Evolutionary conservation across 1,140 invertebrate species (phyloP), one percentile per base, ranked within the genome.

Genomic region (Nebria ingens): DNA sequence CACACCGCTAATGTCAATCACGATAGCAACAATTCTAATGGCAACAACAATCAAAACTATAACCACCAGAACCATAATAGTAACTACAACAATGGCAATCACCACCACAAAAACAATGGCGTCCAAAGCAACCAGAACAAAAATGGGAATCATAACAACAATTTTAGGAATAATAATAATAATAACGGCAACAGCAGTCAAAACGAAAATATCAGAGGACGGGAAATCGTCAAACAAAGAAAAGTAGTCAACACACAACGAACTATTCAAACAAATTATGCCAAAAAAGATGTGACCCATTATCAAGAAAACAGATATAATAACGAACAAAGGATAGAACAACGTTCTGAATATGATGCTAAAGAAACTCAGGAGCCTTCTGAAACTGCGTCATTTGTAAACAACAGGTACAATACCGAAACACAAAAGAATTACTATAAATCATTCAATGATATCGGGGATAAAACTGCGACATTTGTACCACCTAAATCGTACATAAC

Each of bases 381-480:
- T 1, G 87, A 89, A 68, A 84, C 81, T 1, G 83, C 84, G 0
- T 84, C 84, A 0, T 86, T 87, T 63, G 79, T 82, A 0, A 79
- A 80, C 21, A 81, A 71, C n/a, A 70, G 75, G 13, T 59, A 54
- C 21, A 67, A 49, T 63, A 68, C 49, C 58, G 67, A 65, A 4
- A 66, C 68, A 34, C 52, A 56, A 23, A 12, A 54, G 9, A 53
- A 54, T 21, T 25, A 13, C 21, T 59, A 42, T 59, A 57, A 11
- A 50, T 42, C 12, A 29, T 56, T 12, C 71, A 68, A 42, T 69
- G 51, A 29, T 25, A n/a, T 20, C 20, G 9, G 51, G 51, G 54
- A 61, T 61, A 21, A 68, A 2, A 51, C 50, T 20, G 3, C 11
- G 2, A 51, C 50, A 19, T 21, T 20, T 51, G 9, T 51, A 51